Base-by-base conservation (phyloP, 2,113 vertebrate genomes). In the Sturnus vulgaris region DNA sequence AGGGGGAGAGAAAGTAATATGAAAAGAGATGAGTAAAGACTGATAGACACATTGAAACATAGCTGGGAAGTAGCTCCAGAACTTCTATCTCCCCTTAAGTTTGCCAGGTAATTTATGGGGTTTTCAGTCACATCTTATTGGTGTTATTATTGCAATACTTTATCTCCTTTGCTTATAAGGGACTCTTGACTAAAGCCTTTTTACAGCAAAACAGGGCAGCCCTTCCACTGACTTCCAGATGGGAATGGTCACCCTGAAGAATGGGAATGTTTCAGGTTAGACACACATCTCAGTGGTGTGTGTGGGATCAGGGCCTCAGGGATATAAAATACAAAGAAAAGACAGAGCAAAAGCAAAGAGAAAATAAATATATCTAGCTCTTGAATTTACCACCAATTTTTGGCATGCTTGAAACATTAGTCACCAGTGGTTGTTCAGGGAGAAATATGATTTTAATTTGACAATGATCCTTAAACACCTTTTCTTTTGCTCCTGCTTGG, bases 361-460 rank as follows among this genome's bases (percentile, higher is more conserved):
- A 92, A 82, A 88, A 87, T 25, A 85, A 95, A 92, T 68, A 10
- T 9, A 66, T 53, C 37, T 55, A 30, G 22, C 71, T 91, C 59
- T 83, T 90, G 72, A 86, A 64, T 93, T 90, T 81, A 83, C 87
- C 71, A 66, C 47, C 30, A 16, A 2, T 66, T 83, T 73, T 61
- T 86, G 84, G 57, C 73, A 46, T 73, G 56, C 78, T 86, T 31
- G 84, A 72, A 90, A 81, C 94, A 27, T 85, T 79, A 86, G 69
- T 84, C 6, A 35, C 72, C 39, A 35, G 78, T 35, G 82, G 64
- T 60, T 70, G 24, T 35, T 89, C 35, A 5, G 75, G 72, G 79
- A 88, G 39, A 80, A 82, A 55, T 78, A 88, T 80, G 82, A 91
- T 95, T 97, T 94, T 97, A 88, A 90, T 92, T 96, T 78, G 88